Base-by-base conservation (phyloP, 2,797 vertebrate species). In the Macrochelys suwanniensis region DNA sequence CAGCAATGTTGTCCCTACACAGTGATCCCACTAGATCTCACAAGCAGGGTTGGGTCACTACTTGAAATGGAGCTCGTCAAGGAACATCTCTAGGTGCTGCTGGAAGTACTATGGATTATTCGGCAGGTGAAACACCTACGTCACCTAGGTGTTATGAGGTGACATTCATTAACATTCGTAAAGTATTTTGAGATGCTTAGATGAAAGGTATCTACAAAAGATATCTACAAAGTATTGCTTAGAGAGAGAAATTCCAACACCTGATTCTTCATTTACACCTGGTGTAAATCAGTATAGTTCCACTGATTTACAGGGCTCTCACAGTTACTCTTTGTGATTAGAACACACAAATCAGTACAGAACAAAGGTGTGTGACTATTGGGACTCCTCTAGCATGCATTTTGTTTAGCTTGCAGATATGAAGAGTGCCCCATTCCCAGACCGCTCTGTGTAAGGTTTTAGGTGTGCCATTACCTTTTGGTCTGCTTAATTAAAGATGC, bases 391-490 rank as follows among this genome's bases (percentile, higher is more conserved):
- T 31, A 61, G 85, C 87, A 19, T 11, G 10, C 0, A 1, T 81
- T 25, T 50, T 56, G 3, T 0, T 17, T 8, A 57, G 81, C 2
- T 77, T 28, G n/a, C 11, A 13, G 78, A 74, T 1, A 0, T 59
- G 68, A 88, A 78, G 1, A 0, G 84, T 61, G 90, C 82, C 82
- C 87, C 31, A 5, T 82, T 92, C 86, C 92, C 93, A 79, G 84
- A 82, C 53, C 84, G 13, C 74, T 90, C 56, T 2, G 0, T 5
- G 0, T 47, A 3, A 33, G 49, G 91, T 50, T 89, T 92, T 5
- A 50, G 80, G 85, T 57, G 84, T 71, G 71, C 33, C 88, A 47
- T 25, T 42, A 25, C n/a, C 26, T 17, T 28, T 31, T 77, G 45
- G 13, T 49, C 74, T 47, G 45, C 25, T 49, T 37, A 93, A 77